Evolutionary conservation across 2,113 vertebrate genomes (phyloP), one percentile per base, ranked within the genome.

Genomic region (Irena cyanogastra): DNA sequence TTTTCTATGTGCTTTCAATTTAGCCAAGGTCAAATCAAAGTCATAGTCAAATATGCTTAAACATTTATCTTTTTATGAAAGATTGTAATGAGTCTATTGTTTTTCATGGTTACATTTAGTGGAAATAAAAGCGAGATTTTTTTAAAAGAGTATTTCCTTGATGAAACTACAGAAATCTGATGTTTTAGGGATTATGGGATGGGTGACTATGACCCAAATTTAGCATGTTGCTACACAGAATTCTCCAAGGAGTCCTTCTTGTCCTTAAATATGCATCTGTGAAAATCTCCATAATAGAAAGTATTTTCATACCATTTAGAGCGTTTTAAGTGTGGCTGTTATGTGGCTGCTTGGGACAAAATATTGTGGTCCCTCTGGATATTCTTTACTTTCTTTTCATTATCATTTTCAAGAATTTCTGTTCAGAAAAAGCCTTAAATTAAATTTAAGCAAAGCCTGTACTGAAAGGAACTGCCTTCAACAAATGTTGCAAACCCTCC

Each of bases 11-110:
- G 69, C 42, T 93, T 95, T 94, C 86, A 70, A 31, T 72, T 83
- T 70, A 75, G 64, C 76, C 88, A 96, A 96, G 96, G 94, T 95
- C 92, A 90, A 95, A 93, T 56, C 37, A 89, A 72, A 59, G 24
- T 64, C 35, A 6, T 17, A 69, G 37, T 74, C 33, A 87, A 89
- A 85, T 65, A 70, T 18, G 16, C 50, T 89, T 93, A 69, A 83
- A 72, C 10, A 31, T 87, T 80, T 79, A 22, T 80, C 66, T 85
- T 85, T 88, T 83, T 71, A 49, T 56, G 28, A 88, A 88, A 83
- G 22, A 10, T 69, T 83, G 86, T 61, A 72, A 50, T 45, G 10
- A 65, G 39, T 86, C 16, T 81, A 22, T 22, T 78, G 23, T 39
- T 87, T 94, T 69, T 79, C 30, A 18, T 77, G 9, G 18, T 78